Base-by-base conservation (phyloP, 2,113 vertebrate species). In the Platanista minor region DNA sequence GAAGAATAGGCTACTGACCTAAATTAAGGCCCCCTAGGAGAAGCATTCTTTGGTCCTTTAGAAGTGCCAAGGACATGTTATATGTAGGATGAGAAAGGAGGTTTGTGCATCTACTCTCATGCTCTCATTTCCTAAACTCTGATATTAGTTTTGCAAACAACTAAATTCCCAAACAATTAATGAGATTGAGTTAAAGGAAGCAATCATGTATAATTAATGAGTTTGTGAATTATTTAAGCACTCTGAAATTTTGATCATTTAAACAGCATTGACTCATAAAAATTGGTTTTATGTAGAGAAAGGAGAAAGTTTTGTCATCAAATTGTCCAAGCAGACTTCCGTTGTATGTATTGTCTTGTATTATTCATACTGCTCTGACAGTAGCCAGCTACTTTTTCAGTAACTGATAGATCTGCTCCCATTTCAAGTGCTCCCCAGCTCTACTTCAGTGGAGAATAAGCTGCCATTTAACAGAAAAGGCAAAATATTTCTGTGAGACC, bases 71-170 rank as follows among this genome's bases (percentile, higher is more conserved):
- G 54, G 57, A 81, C 27, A 31, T 74, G 23, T 14, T 36, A 29
- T 80, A 66, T 27, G 46, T 52, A n/a, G 62, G 29, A 57, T 5
- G 6, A 52, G 49, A 78, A 49, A 41, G 21, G 72, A 74, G 49
- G 20, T 23, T 39, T 75, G 82, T 43, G 6, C 14, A 43, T 4
- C 23, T 25, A 15, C 74, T 75, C 41, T 90, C 29, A 33, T 31
- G 83, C 66, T 84, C 75, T 92, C n/a, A 71, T 81, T 95, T 64
- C 83, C 59, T 90, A 46, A 97, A 66, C 20, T 84, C 83, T 89
- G 89, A 87, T 91, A 94, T 96, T 96, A 97, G 80, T 97, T 97
- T 97, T 94, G 75, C 90, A 96, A 96, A 97, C 93, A 95, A 96
- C 52, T 90, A 86, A 90, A 95, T 95, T 97, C 81, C 59, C 90